A percentile compares a stretch with the other conserved stretches of the same genome.
Evolutionary conservation across 2,797 vertebrate species (phyloP).

Genomic region (Enteromius radiatus): DNA sequence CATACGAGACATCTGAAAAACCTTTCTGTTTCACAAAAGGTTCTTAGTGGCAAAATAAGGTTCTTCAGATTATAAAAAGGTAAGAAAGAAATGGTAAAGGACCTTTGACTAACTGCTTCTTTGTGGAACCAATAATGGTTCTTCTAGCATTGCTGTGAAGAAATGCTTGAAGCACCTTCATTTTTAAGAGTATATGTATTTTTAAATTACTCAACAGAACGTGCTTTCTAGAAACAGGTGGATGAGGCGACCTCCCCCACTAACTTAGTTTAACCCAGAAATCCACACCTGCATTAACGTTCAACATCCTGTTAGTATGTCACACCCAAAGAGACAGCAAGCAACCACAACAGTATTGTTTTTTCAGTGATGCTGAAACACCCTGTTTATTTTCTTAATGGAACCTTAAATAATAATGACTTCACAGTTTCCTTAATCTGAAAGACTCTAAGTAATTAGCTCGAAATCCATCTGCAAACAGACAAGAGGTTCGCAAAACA

Average conservation of each 20-base stretch:
- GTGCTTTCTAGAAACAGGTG: neutral
- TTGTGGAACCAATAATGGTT: no score
- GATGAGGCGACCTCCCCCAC: neutral
- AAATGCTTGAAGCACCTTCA: no score
- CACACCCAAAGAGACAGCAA: neutral
- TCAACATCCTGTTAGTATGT: conserved; percentile 24
- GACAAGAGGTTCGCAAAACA: conserved; percentile 18
- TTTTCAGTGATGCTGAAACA: conserved; percentile 14
- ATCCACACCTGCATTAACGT: conserved; percentile 26
- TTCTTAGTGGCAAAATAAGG: no score
- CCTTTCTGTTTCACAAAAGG: no score
- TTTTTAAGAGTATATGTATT: no score
- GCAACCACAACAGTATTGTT: neutral
- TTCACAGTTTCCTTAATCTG: conserved; percentile 28
- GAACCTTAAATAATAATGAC: neutral
- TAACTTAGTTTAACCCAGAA: neutral
- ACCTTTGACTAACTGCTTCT: no score
- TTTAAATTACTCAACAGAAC: neutral
- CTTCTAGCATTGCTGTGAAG: no score
- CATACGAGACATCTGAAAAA: no score
- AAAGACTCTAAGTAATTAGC: conserved; percentile 2
- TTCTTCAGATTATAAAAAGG: no score
- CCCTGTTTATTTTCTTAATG: conserved; percentile 25
- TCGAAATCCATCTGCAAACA: conserved; percentile 9
- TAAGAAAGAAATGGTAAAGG: no score